These are phyloP conservation scores for Taurulus bubalis DNA, from an alignment of 2,113 vertebrate species.

Conservation along the genomic window DNA sequence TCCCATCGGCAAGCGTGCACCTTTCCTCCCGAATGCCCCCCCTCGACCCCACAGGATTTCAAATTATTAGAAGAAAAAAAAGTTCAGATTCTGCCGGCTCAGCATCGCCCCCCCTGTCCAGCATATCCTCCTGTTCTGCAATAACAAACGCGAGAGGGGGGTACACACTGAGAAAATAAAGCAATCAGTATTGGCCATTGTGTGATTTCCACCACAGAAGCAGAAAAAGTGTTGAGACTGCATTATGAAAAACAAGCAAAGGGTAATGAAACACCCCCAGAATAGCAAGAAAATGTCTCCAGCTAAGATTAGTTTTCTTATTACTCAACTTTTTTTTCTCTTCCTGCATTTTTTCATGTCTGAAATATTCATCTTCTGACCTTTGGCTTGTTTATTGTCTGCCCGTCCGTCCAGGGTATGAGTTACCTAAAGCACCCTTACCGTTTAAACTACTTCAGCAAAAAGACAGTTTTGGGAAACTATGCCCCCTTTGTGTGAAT, in stretches of 20 bases:
- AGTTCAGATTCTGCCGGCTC: slow-evolving; percentile 77
- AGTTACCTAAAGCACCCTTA: slow-evolving; percentile 38
- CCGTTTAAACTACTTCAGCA: slow-evolving; percentile 42
- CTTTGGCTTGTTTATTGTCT: slow-evolving; percentile 70
- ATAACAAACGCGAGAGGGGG: slow-evolving; percentile 81
- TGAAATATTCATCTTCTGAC: slow-evolving; percentile 62
- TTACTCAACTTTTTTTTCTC: slow-evolving; percentile 68
- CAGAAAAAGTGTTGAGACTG: slow-evolving; percentile 83
- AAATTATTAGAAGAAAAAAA: slow-evolving; percentile 76
- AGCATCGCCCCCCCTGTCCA: slow-evolving; percentile 65
- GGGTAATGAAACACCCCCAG: slow-evolving; percentile 74
- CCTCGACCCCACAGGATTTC: slow-evolving; percentile 56
- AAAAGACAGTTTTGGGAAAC: slow-evolving; percentile 24
- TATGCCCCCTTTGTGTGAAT: slow-evolving; percentile 31
- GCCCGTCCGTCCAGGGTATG: slow-evolving; percentile 35
- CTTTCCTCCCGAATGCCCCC: slow-evolving; percentile 24
- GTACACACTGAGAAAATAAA: slow-evolving; percentile 82
- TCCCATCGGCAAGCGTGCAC: slow-evolving; percentile 30
- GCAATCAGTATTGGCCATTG: slow-evolving; percentile 80
- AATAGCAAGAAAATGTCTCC: slow-evolving; percentile 68
- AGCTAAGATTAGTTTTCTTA: slow-evolving; percentile 77
- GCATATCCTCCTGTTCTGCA: slow-evolving; percentile 78
- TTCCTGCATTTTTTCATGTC: slow-evolving; percentile 45
- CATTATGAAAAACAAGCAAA: slow-evolving; percentile 83
- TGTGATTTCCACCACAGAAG: slow-evolving; percentile 79